Base-by-base conservation (phyloP, 2,797 vertebrate species). In the Hippopotamyrus pictus region DNA sequence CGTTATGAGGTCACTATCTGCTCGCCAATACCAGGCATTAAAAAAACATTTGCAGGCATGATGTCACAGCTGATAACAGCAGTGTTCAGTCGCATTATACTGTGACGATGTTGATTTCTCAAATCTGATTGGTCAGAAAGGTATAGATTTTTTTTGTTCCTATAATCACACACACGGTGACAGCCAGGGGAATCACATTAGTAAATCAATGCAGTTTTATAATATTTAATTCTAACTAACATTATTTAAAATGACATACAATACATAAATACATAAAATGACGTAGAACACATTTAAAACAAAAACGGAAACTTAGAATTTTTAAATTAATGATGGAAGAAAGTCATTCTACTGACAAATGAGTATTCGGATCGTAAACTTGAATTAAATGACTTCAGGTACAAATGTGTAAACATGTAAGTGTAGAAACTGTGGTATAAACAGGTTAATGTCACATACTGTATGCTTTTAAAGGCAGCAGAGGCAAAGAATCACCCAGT, bases 41-140 rank as follows among this genome's bases (percentile, higher is more conserved):
- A 12, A 37, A 76, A 59, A 88, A 50, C 57, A 51, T 5, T 9
- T 69, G 88, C 88, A 89, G 92, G 91, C 92, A 90, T 91, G 92
- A 90, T 90, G 91, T 89, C 91, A 92, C 90, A 91, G 91, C 88
- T 92, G 91, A 91, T 92, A 93, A 92, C 19, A 12, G 29, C 25
- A 6, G 9, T 73, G 65, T 69, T 69, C 22, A 19, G 9, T 22
- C 5, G 62, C 62, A 33, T 59, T 25, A 25, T 62, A 25, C 62
- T 1, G 29, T 33, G 29, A 33, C 22, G 22, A 25, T 33, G 25
- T 33, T 33, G 25, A 69, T 14, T 33, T 33, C 25, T 33, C 62
- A 69, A 33, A 33, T 69, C 25, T 69, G 25, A 65, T 65, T 65
- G 62, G 25, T 69, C 62, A 69, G 62, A 69, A 33, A 69, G 62